Conservation (phyloP, 2,888 invertebrate genomes). For the Callyntrura sp. region DNA sequence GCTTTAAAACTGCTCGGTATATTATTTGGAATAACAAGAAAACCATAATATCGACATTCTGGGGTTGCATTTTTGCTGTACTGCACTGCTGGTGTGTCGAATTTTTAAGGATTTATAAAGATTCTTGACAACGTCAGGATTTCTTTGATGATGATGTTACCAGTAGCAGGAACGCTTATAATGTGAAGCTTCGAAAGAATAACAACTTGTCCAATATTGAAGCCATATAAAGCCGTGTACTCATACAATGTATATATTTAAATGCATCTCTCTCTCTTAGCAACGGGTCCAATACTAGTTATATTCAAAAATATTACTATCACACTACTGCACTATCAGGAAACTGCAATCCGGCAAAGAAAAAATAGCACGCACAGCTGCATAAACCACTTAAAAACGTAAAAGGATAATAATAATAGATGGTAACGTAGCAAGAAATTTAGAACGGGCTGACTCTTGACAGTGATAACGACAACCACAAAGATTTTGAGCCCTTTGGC, state of each 20-base stretch:
- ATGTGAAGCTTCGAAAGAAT: too few relatives aligned
- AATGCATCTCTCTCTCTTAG: conserved; percentile 27
- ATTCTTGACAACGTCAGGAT: conserved; percentile 26
- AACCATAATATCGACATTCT: conserved; percentile 56
- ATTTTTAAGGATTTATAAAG: too few relatives aligned
- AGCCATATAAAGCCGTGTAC: too few relatives aligned
- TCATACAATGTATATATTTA: too few relatives aligned
- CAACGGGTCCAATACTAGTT: neutral
- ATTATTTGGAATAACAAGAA: neutral
- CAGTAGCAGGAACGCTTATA: too few relatives aligned
- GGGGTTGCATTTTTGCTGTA: conserved; percentile 36
- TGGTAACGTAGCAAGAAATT: too few relatives aligned
- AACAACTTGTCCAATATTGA: too few relatives aligned
- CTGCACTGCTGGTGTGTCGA: neutral
- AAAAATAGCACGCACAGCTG: conserved; percentile 75
- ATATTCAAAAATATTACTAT: neutral
- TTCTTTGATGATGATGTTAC: neutral
- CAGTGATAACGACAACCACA: neutral
- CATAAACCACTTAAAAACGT: conserved; percentile 59
- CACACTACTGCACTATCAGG: too few relatives aligned
- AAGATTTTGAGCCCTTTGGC: neutral
- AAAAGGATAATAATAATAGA: conserved; percentile 2
- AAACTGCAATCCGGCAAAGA: conserved; percentile 40
- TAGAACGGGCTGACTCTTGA: neutral
- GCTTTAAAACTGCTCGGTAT: neutral